Base-by-base conservation (phyloP, 2,797 vertebrate species). In the Philypnodon macrostomus region DNA sequence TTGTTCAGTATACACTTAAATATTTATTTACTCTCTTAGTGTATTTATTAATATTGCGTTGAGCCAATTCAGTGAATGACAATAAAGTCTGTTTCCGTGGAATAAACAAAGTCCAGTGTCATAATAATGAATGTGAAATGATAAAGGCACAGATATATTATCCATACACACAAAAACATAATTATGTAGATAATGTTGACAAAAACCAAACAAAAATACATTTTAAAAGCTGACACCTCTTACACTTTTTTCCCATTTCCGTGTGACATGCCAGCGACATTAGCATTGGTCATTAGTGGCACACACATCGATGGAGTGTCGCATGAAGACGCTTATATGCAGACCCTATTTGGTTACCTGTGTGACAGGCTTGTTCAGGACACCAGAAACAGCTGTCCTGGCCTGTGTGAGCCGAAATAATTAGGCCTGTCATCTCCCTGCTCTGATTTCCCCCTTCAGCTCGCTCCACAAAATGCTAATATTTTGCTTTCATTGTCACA, bases 401-500 rank as follows among this genome's bases (percentile, higher is more conserved):
- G 96, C 94, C 96, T 94, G 94, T 97, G 93, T 94, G 94, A 97
- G 96, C 94, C 91, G 91, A 95, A 99, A 97, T 99, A 98, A 99
- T 99, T 99, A 99, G 96, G 94, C 93, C 96, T 98, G 96, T 99
- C 96, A 97, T 96, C 94, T 93, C 88, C 84, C 77, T 31, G 86
- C 95, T 97, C 95, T 97, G 96, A 96, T 97, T 95, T 92, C 93
- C 92, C n/a, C 94, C 94, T 93, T 95, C 95, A 95, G 94, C 93
- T 91, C 90, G 91, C 94, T 93, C 91, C 93, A 93, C 93, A 92
- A 98, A 97, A 99, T 98, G 96, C 96, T 98, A 99, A 99, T 98
- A 96, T 95, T 97, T 97, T 93, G 93, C 96, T 98, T 97, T 97
- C 95, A 96, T 97, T 97, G 96, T 97, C 95, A 98, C 93, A 95